A percentile compares a stretch with the other conserved stretches of the same genome.
phyloP scores from a whole-genome alignment of 2,797 vertebrate species.

The Epinephelus coioides region DNA sequence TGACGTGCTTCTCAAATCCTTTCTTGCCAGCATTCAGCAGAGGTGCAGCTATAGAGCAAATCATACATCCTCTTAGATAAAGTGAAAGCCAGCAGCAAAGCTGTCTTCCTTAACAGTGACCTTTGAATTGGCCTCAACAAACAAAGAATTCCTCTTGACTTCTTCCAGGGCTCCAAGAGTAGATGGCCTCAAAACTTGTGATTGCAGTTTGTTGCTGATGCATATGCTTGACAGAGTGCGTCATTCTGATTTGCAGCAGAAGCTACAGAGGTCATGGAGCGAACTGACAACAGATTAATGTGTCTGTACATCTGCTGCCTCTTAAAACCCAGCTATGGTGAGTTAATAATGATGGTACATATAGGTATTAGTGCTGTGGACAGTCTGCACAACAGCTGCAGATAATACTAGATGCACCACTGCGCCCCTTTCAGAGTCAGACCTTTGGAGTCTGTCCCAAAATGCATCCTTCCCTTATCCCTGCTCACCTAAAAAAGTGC shows the following conservation, averaged over 20 bases:
- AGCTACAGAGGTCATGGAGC: no score
- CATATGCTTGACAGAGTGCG: neutral
- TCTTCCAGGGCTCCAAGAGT: neutral
- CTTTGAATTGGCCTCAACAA: constrained; percentile 34
- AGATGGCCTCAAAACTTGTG: constrained; percentile 1
- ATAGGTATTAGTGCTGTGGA: no score
- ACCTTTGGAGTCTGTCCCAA: neutral
- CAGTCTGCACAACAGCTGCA: neutral
- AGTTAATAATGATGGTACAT: neutral
- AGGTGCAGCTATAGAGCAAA: constrained; percentile 8
- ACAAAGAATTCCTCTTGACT: constrained; percentile 6
- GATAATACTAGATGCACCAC: neutral
- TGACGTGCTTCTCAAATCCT: neutral
- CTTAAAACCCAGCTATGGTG: neutral
- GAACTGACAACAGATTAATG: no score
- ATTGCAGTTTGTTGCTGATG: constrained; percentile 6
- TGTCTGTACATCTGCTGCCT: neutral
- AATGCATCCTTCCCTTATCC: neutral
- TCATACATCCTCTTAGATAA: constrained; percentile 8
- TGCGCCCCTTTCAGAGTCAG: neutral
- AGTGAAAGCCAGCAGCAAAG: constrained; percentile 21
- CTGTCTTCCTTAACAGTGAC: constrained; percentile 15
- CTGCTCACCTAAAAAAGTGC: neutral
- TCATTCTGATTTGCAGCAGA: neutral
- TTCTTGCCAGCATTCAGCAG: constrained; percentile 5